Conservation (phyloP, 2,797 vertebrate species). For the Aphelocoma californica region DNA sequence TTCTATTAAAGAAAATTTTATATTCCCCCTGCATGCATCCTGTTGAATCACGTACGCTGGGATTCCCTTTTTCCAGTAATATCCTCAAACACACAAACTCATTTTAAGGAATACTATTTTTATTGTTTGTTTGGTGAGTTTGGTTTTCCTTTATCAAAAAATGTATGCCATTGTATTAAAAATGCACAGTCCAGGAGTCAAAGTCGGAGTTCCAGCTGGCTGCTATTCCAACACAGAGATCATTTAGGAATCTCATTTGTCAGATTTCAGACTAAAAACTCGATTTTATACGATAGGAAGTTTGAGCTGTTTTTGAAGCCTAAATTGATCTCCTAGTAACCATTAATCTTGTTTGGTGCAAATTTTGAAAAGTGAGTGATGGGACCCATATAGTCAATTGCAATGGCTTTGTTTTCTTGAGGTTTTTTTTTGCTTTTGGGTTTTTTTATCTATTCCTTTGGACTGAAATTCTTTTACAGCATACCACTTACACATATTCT, state of each 20-base stretch:
- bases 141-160: not conserved
- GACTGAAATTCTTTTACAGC: not conserved
- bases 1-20: not conserved
- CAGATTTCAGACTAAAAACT: not conserved
- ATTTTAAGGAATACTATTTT: not conserved
- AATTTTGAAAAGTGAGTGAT: not conserved
- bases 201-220: not conserved
- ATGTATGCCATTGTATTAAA: not conserved
- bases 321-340: not conserved
- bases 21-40: fast-evolving
- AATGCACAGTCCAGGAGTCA: not conserved
- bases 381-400: not conserved
- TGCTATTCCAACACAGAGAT: not conserved
- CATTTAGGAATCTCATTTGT: not conserved
- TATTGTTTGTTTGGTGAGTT: not conserved
- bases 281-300: not conserved
- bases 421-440: fast-evolving
- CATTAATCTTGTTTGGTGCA: not conserved
- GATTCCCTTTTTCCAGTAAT: not conserved
- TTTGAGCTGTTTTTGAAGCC: not conserved
- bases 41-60: too few species aligned
- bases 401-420: not conserved
- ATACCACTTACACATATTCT: too few species aligned
- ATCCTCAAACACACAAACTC: not conserved
- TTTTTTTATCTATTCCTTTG: not conserved